phyloP scores from a whole-genome alignment of 2,888 invertebrate genomes.

The Saturnia pavonia region DNA sequence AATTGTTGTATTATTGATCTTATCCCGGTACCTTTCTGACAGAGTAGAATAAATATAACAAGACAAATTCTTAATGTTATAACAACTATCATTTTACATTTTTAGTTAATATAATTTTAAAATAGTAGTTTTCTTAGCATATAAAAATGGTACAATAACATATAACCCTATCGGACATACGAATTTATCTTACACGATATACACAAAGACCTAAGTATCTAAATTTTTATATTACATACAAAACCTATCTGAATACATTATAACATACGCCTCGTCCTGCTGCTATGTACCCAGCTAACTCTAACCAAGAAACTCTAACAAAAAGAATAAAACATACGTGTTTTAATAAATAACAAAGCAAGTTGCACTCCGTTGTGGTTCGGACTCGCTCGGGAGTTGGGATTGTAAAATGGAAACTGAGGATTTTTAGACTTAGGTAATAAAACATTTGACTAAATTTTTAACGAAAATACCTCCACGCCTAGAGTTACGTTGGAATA shows the following conservation, averaged over 20 bases:
- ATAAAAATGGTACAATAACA: neutral
- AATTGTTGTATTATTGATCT: no score
- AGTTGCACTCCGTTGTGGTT: constrained; percentile 40
- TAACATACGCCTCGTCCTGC: neutral
- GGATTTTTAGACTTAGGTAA: constrained; percentile 46
- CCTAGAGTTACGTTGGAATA: neutral
- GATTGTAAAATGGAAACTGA: constrained; percentile 43
- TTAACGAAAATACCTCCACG: constrained; percentile 27
- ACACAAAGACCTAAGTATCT: neutral
- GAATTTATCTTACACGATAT: neutral
- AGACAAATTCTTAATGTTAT: no score
- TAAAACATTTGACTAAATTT: constrained; percentile 26
- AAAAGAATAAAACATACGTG: constrained; percentile 54
- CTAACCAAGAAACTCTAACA: neutral
- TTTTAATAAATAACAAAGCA: constrained; percentile 56
- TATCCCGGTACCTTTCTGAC: no score
- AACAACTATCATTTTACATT: no score
- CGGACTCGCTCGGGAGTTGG: constrained; percentile 26
- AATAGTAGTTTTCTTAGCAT: neutral
- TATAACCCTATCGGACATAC: neutral
- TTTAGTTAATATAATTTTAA: neutral
- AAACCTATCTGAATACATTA: neutral
- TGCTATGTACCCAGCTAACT: neutral
- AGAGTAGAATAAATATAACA: no score
- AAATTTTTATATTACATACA: neutral